Evolutionary conservation across 2,888 invertebrate genomes (phyloP), one percentile per base, ranked within the genome.

Genomic region (Cephus pulcher): DNA sequence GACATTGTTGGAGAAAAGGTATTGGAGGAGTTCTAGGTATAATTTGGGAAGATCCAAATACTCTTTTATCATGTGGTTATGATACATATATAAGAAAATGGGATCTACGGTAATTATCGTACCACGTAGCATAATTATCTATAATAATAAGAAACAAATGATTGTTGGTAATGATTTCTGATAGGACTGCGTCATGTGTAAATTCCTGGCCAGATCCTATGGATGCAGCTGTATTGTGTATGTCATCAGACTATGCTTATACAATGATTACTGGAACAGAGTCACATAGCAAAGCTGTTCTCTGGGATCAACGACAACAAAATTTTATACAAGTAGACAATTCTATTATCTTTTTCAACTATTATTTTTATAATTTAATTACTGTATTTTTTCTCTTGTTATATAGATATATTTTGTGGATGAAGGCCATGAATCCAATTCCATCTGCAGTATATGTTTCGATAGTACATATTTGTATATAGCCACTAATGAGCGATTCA

Each of bases 281-380:
- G 82, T 92, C 93, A 80, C 93, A 95, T 87, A 94, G 94, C 35
- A 93, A 95, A 88, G 93, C 94, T 11, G 93, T 94, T 82, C 91
- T 95, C 4, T 96, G 95, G 94, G 96, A 96, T 89, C 94, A 94
- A 85, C 92, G 96, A 80, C 92, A 93, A 74, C 89, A 88, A 12
- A 90, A 92, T 81, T 93, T 93, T 80, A 89, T 94, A 37, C 95
- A 95, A 92, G 92, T 94, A 37, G 69, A 15, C n/a, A 32, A 74
- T 56, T 56, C 56, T 56, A 56, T 56, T 56, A 6, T 23, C 1
- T 23, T 56, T 23, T 1, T 23, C 1, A 12, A 35, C 12, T 56
- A 56, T 23, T 56, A 2, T 56, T 9, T 9, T 9, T 23, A 56
- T 23, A 56, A 56, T 23, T 23, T 56, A 6, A 23, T 9, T 56